These are phyloP conservation scores for Polyommatus icarus DNA, from an alignment of 2,888 invertebrate genomes.

Conservation along the genomic window DNA sequence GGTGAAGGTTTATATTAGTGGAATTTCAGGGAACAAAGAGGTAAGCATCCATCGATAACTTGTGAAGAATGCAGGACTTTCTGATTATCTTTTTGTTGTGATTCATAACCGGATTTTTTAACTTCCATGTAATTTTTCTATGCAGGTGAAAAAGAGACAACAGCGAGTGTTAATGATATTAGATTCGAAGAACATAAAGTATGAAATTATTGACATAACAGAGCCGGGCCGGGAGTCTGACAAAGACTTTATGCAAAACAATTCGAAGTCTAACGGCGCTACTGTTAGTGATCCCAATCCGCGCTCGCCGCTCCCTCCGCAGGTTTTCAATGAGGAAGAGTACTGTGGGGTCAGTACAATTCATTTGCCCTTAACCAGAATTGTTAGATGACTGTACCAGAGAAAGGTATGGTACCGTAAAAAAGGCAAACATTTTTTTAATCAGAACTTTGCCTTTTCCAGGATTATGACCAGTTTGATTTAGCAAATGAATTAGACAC, in stretches of 20 bases:
- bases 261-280: conserved; percentile 87
- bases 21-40: conserved; percentile 97
- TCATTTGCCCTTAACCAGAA: neutral
- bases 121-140: conserved; percentile 47
- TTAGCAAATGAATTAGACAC: conserved; percentile 94
- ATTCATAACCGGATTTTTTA: conserved; percentile 64
- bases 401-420: neutral
- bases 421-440: neutral
- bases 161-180: conserved; percentile 96
- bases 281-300: conserved; percentile 87
- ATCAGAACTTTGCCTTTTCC: conserved; percentile 44
- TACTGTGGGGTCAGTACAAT: conserved; percentile 91
- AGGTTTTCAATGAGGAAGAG: conserved; percentile 94
- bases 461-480: conserved; percentile 97
- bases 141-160: conserved; percentile 96
- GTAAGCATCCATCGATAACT: conserved; percentile 82
- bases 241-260: conserved; percentile 95
- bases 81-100: conserved; percentile 58
- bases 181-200: conserved; percentile 94
- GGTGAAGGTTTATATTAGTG: conserved; percentile 94
- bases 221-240: conserved; percentile 94
- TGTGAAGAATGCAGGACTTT: conserved; percentile 64
- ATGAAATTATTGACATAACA: conserved; percentile 95
- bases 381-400: neutral
- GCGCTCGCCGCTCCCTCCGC: conserved; percentile 93